A percentile compares a stretch with the other conserved stretches of the same genome.
Conservation (phyloP, 2,113 vertebrate species). For the Boulengerochromis microlepis region DNA sequence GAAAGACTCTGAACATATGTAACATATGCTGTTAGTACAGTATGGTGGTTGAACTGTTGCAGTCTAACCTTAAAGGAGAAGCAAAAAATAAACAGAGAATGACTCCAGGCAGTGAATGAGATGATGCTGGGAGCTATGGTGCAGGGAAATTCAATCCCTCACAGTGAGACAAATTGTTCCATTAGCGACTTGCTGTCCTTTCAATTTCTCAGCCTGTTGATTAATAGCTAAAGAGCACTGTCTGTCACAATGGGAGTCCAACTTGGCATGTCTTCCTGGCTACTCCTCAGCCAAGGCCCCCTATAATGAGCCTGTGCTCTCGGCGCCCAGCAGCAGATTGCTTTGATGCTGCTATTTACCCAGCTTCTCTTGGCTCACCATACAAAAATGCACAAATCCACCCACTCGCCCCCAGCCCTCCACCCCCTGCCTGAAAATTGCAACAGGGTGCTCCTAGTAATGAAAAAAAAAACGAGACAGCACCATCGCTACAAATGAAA, state of each 20-base stretch:
- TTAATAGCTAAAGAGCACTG: slow-evolving; percentile 51
- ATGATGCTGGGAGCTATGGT: neutral
- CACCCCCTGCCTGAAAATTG: neutral
- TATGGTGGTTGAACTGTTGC: neutral
- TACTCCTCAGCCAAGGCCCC: slow-evolving; percentile 4
- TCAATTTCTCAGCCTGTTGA: slow-evolving; percentile 53
- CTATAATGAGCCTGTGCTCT: slow-evolving; percentile 28
- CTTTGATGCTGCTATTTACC: slow-evolving; percentile 50
- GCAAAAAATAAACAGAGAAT: neutral
- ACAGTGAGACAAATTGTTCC: slow-evolving; percentile 57
- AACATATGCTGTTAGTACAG: neutral
- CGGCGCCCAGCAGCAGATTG: slow-evolving; percentile 14
- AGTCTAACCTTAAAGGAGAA: neutral
- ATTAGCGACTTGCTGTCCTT: slow-evolving; percentile 46
- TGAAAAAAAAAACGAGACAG: slow-evolving; percentile 9
- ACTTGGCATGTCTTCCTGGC: slow-evolving; percentile 23
- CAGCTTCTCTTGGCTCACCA: neutral
- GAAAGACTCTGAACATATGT: neutral
- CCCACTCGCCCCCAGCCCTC: neutral
- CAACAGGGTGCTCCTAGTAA: neutral
- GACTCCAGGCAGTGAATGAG: neutral
- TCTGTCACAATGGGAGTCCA: slow-evolving; percentile 44
- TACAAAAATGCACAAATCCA: neutral
- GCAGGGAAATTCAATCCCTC: slow-evolving; percentile 23
- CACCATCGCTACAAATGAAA: slow-evolving; percentile 11